Evolutionary conservation across 92 coral and sea anemone genomes (phyloP).

Genomic region (Epizoanthus scotinus): DNA sequence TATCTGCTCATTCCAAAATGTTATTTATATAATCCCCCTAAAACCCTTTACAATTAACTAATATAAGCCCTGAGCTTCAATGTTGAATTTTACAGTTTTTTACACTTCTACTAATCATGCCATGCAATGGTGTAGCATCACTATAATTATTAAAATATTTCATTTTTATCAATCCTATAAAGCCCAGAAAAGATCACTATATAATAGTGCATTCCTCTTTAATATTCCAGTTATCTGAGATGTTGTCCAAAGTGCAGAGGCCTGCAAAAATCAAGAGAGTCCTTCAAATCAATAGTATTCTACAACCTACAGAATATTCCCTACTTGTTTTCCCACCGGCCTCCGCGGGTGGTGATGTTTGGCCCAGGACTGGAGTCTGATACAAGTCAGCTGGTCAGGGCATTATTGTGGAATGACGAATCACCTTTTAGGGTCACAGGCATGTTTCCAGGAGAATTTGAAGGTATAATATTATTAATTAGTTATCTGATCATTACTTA

Average conservation of each 20-base stretch:
- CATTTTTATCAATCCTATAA: no score
- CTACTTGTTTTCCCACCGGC: slow-evolving; percentile 59
- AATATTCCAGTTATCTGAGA: slow-evolving; percentile 67
- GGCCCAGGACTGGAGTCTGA: slow-evolving; percentile 96
- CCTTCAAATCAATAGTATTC: slow-evolving; percentile 64
- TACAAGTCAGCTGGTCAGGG: slow-evolving; percentile 79
- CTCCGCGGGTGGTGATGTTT: slow-evolving; percentile 91
- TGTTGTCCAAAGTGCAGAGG: slow-evolving; percentile 77
- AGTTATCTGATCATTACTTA: no score
- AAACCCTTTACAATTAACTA: no score
- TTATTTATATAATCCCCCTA: no score
- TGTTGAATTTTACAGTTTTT: no score
- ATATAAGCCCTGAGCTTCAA: no score
- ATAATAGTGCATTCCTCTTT: background rate
- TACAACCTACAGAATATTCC: slow-evolving; percentile 71
- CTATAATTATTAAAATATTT: no score
- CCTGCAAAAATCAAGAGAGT: slow-evolving; percentile 52
- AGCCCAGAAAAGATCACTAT: no score
- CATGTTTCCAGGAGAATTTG: slow-evolving; percentile 93
- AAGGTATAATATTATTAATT: no score
- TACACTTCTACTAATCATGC: no score
- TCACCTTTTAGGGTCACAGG: slow-evolving; percentile 88
- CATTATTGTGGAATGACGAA: slow-evolving; percentile 70
- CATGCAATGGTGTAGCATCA: no score
- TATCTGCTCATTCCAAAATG: no score